Base-by-base conservation (phyloP, 2,888 invertebrate genomes). In the Thera obeliscata region DNA sequence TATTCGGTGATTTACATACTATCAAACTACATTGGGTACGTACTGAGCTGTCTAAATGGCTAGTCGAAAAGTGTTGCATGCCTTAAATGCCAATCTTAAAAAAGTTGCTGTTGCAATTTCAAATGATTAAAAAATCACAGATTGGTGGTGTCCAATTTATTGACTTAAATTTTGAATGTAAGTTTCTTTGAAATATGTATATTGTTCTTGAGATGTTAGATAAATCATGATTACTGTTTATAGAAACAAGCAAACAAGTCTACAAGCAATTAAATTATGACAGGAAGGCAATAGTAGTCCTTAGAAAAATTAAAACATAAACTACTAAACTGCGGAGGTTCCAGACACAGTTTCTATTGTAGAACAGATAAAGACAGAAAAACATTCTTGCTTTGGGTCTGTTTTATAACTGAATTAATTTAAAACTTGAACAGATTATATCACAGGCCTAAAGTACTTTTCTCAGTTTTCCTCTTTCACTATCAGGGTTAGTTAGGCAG, bases 11-110 rank as follows among this genome's bases (percentile, higher is more conserved):
- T 81, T 78, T 87, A 82, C 86, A 78, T 87, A 82, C 86, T 82
- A 84, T 87, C 81, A 88, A 79, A 88, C 91, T 87, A 85, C 93
- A 88, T 90, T 89, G 91, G 93, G 93, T 93, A 93, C 87, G 93
- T 93, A 93, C 93, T 82, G 86, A 83, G 89, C 88, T 89, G 86
- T 86, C 85, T 85, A 86, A 84, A 85, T 86, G 88, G 89, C 87
- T 92, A 91, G 89, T 78, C 76, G 75, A 79, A 79, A 76, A 79
- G 80, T 74, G 78, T 76, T 91, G 91, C 91, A 92, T 92, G 89
- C 83, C 73, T 76, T 74, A 76, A 75, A 74, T 63, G 52, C n/a
- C 12, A 61, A 46, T 54, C 6, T n/a, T 8, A 55, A 61, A 55
- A 56, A 61, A 5, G 33, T 56, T 22, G 8, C 3, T 49, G 8